Percentiles rank a stretch among this genome's conserved stretches.
These are phyloP conservation scores for Sialia sialis DNA, from an alignment of 2,113 vertebrate species.

Conservation along the genomic window DNA sequence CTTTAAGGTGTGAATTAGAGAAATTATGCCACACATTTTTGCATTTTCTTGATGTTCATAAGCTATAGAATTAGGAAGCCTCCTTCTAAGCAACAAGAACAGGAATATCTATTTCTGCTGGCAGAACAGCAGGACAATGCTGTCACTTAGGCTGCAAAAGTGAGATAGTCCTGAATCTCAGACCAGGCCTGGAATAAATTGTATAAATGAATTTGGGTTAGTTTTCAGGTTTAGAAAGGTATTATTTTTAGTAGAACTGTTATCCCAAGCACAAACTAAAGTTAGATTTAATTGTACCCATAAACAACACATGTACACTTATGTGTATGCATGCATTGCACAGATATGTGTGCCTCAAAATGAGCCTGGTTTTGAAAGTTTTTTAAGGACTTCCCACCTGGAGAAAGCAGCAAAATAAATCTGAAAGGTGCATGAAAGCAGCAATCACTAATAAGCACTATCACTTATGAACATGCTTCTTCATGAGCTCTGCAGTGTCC, in stretches of 20 bases:
- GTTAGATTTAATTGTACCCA: neutral
- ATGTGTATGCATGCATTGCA: accelerated
- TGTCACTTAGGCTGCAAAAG: neutral
- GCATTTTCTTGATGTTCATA: neutral
- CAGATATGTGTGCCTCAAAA: accelerated
- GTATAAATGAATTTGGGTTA: neutral
- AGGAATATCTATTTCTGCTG: neutral
- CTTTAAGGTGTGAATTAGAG: neutral
- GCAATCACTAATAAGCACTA: neutral
- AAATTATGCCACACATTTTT: neutral
- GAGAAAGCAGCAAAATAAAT: neutral
- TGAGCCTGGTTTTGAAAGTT: accelerated
- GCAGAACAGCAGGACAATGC: neutral
- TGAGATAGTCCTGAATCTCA: neutral
- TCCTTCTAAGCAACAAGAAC: neutral
- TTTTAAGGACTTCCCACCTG: neutral
- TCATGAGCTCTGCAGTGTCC: slow-evolving; percentile 19
- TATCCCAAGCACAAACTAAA: neutral
- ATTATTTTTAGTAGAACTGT: neutral
- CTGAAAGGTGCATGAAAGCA: neutral
- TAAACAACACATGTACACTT: neutral
- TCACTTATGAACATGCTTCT: neutral
- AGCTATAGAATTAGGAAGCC: neutral
- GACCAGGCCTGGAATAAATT: neutral
- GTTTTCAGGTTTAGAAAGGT: neutral